These are phyloP conservation scores for Cylloceria caligata DNA, from an alignment of 2,888 invertebrate species.

Conservation along the genomic window DNA sequence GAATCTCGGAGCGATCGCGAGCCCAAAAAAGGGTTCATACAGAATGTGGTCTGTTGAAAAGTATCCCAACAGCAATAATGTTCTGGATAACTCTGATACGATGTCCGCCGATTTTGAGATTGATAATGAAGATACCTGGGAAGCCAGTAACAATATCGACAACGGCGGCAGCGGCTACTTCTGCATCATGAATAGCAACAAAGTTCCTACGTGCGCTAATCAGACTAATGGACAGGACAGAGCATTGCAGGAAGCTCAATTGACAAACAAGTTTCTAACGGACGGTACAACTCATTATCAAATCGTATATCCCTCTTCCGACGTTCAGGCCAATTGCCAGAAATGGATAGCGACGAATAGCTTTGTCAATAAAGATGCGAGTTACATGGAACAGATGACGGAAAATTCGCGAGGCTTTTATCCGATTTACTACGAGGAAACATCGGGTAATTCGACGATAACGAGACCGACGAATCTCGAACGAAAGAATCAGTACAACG, in stretches of 20 bases:
- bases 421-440: slow-evolving; percentile 50
- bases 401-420: slow-evolving; percentile 40
- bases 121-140: slow-evolving; percentile 74
- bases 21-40: slow-evolving; percentile 73
- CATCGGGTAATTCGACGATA: slow-evolving; percentile 13
- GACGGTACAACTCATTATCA: slow-evolving; percentile 68
- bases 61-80: slow-evolving; percentile 70
- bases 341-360: slow-evolving; percentile 76
- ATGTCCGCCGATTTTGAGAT: slow-evolving; percentile 81
- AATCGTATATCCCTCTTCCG: slow-evolving; percentile 67
- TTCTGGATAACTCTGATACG: slow-evolving; percentile 81
- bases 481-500: slow-evolving; percentile 41
- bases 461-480: slow-evolving; percentile 45
- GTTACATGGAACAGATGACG: slow-evolving; percentile 19
- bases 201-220: slow-evolving; percentile 43
- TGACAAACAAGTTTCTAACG: slow-evolving; percentile 62
- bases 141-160: slow-evolving; percentile 68
- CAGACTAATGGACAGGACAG: slow-evolving; percentile 56
- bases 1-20: slow-evolving; percentile 80
- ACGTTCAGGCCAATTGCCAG: slow-evolving; percentile 76
- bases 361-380: slow-evolving; percentile 39
- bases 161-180: slow-evolving; percentile 68
- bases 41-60: slow-evolving; percentile 71
- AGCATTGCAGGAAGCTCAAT: slow-evolving; percentile 68
- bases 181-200: slow-evolving; percentile 68